Evolutionary conservation across 2,797 vertebrate species (phyloP), one percentile per base, ranked within the genome.

Genomic region (Falco concolor): DNA sequence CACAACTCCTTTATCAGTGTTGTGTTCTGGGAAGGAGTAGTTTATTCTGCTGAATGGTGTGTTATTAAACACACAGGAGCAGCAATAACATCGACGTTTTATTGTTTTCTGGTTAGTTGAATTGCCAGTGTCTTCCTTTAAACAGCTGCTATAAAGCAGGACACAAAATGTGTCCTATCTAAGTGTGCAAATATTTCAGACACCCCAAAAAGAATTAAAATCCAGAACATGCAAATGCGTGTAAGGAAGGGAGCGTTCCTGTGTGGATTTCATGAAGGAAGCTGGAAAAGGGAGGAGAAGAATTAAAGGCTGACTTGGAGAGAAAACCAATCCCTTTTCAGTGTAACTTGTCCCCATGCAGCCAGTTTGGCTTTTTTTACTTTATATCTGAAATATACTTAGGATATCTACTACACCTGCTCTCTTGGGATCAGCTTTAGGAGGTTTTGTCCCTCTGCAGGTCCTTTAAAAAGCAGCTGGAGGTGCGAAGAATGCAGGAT

Each of bases 11-110:
- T 85, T 69, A 13, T 34, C 32, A 54, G n/a, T 20, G 17, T 2
- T 72, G 32, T 17, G 4, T 63, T 73, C 69, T 16, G 50, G 49
- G 86, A 84, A 69, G 38, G 42, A 69, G 10, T 22, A 16, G 47
- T 42, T 61, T 30, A 9, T 32, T 44, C 79, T 18, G 5, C 4
- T 3, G 5, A n/a, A 25, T 0, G 2, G 28, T 9, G 36, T 28
- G 18, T 42, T 42, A 13, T 17, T 25, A 56, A 61, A 44, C 56
- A 60, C 20, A 2, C 53, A 52, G 34, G 45, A 79, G 79, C 59
- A 84, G 64, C n/a, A 32, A 0, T 38, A 40, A 40, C 2, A 2
- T 38, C 68, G 54, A 16, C 23, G 2, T 13, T 36, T 30, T 34
- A 5, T 28, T 59, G 67, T 67, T 70, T 72, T 52, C 25, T 24